These are phyloP conservation scores for Maniola hyperantus DNA, from an alignment of 2,888 invertebrate species.

Conservation along the genomic window DNA sequence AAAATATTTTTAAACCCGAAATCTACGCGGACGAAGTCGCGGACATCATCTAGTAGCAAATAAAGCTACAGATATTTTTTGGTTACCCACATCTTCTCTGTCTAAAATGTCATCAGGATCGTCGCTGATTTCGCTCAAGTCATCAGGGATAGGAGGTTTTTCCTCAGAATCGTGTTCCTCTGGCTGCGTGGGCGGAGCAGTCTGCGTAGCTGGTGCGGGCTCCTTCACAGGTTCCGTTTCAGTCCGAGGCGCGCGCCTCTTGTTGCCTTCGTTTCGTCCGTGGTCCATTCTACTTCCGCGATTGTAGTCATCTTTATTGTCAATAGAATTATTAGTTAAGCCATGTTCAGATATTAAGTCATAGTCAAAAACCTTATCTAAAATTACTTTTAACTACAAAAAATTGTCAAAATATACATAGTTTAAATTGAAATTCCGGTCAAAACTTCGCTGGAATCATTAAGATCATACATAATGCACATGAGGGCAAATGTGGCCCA, in stretches of 20 bases:
- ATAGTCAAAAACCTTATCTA: too few species aligned
- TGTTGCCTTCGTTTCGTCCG: slow-evolving; percentile 60
- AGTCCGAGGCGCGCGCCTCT: slow-evolving; percentile 65
- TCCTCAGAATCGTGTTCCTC: slow-evolving; percentile 77
- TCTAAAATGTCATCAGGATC: slow-evolving; percentile 94
- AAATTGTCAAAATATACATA: too few species aligned
- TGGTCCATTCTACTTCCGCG: slow-evolving; percentile 71
- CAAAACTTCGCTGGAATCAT: too few species aligned
- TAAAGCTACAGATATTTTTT: not conserved
- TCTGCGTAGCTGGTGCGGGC: slow-evolving; percentile 61
- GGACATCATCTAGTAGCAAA: too few species aligned
- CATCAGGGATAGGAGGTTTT: slow-evolving; percentile 84
- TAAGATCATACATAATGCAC: too few species aligned
- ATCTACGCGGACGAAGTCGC: too few species aligned
- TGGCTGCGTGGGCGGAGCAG: slow-evolving; percentile 45
- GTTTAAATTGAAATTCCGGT: too few species aligned
- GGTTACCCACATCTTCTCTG: slow-evolving; percentile 84
- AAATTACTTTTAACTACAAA: too few species aligned
- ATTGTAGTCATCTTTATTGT: slow-evolving; percentile 65
- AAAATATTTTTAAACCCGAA: too few species aligned
- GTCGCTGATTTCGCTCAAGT: slow-evolving; percentile 94
- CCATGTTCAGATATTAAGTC: not conserved
- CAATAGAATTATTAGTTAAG: not conserved
- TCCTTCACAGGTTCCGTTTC: slow-evolving; percentile 62
- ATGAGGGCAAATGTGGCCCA: too few species aligned